Evolutionary conservation across 30 jellyfish, hydroid and myxozoan species (phyloP).

Genomic region (Catostylus mosaicus): DNA sequence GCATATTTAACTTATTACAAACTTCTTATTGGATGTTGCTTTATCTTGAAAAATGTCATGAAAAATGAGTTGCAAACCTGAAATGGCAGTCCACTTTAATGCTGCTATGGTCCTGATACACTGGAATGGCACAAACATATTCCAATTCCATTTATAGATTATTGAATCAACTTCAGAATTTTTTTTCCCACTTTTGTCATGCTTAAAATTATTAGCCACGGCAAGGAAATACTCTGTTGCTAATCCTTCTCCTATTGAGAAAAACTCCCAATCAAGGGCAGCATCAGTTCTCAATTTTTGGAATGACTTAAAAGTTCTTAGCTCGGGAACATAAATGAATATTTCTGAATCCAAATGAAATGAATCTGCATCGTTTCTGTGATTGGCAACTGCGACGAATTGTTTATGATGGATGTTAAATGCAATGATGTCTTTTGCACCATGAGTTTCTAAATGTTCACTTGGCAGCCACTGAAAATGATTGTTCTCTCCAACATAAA

Average conservation of each 20-base stretch:
- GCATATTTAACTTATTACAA: too few species aligned
- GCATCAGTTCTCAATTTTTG: slow-evolving; percentile 89
- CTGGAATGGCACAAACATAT: slow-evolving; percentile 93
- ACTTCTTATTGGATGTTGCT: too few species aligned
- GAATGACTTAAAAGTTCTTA: slow-evolving; percentile 62
- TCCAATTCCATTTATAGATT: slow-evolving; percentile 97
- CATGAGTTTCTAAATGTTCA: slow-evolving; percentile 56
- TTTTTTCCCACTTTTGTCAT: slow-evolving; percentile 27
- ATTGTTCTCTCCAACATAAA: slow-evolving; percentile 68
- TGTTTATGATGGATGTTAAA: slow-evolving; percentile 70
- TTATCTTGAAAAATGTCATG: too few species aligned
- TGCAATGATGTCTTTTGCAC: slow-evolving; percentile 86
- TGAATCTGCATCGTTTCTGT: slow-evolving; percentile 56
- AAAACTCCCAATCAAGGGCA: slow-evolving; percentile 91
- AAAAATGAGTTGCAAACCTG: too few species aligned
- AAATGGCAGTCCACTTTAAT: slow-evolving; percentile 78
- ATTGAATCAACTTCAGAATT: slow-evolving; percentile 70
- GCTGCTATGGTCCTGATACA: slow-evolving; percentile 84
- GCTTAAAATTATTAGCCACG: slow-evolving; percentile 77
- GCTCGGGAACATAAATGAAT: slow-evolving; percentile 59
- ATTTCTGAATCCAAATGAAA: slow-evolving; percentile 87
- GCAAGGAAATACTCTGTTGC: slow-evolving; percentile 91
- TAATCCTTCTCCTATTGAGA: slow-evolving; percentile 87
- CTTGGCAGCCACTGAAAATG: slow-evolving; percentile 75
- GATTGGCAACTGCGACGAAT: slow-evolving; percentile 89